Evolutionary conservation across 2,888 invertebrate genomes (phyloP), one percentile per base, ranked within the genome.

Genomic region (Megaustenia siamemsis): DNA sequence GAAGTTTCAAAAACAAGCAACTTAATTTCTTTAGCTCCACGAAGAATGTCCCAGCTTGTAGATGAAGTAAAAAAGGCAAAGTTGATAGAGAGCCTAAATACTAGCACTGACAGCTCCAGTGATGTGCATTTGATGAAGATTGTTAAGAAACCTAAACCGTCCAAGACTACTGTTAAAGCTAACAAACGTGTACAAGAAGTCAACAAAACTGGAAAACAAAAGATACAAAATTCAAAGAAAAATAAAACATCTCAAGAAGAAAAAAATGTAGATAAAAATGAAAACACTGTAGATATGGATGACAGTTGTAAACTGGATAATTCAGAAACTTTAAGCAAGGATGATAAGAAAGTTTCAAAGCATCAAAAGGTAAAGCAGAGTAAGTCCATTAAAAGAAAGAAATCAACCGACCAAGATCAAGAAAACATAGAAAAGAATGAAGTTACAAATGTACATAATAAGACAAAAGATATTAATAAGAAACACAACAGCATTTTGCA

Each of bases 41-140:
- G 56, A 32, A 76, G 35, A 53, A 21, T 49, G 5, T 76, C 76
- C 18, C 56, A 35, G 15, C 35, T 18, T 2, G 12, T 35, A 53
- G 12, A 53, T 1, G 18, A 76, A 3, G 76, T 32, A 69, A 21
- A 71, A 71, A 43, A 76, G 35, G 38, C 3, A 28, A 40, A 71
- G 45, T 28, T n/a, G 1, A n/a, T 45, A 28, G 8, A 4, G 2
- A 43, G n/a, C 60, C 35, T 76, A 24, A 35, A 76, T 76, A 53
- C 56, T 21, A 63, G 63, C 40, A 77, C 77, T n/a, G 63, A 40
- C 28, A 40, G 12, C 43, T 40, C 77, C n/a, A 32, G 45, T 73
- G 28, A n/a, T 8, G 28, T 71, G 8, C 15, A n/a, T 28, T 71
- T n/a, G 45, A 71, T 10, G 71, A 71, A 8, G 71, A 69, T 15